Conservation (phyloP, 2,888 invertebrate species). For the Athalia cordata region DNA sequence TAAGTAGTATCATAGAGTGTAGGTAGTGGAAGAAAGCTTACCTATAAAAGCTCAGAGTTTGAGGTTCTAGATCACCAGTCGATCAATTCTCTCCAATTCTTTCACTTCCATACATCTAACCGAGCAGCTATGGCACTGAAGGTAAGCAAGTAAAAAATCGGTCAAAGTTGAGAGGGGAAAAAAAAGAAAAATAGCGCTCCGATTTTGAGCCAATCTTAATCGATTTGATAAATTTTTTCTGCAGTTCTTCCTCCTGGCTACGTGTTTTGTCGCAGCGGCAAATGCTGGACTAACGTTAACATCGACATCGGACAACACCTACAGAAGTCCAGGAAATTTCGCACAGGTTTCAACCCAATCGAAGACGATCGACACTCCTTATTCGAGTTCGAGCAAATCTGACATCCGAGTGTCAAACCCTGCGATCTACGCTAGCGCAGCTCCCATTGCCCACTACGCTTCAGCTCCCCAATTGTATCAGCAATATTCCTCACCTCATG, state of each 20-base stretch:
- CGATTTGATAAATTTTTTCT: not conserved
- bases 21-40: constrained; percentile 28
- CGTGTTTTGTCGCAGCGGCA: constrained; percentile 26
- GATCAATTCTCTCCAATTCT: constrained; percentile 23
- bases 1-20: not conserved
- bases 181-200: not conserved
- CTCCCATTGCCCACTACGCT: constrained; percentile 45
- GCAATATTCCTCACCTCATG: constrained; percentile 37
- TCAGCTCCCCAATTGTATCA: constrained; percentile 39
- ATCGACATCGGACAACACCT: constrained; percentile 45
- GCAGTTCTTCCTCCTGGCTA: constrained; percentile 24
- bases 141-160: not conserved
- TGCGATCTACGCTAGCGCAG: constrained; percentile 47
- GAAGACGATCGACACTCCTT: constrained; percentile 43
- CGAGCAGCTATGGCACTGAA: constrained; percentile 25
- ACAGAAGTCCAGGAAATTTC: constrained; percentile 41
- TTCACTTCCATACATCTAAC: not conserved
- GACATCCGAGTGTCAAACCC: constrained; percentile 47
- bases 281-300: constrained; percentile 43
- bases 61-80: constrained; percentile 28
- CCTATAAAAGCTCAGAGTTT: constrained; percentile 22
- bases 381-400: constrained; percentile 44
- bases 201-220: not conserved
- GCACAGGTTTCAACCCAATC: constrained; percentile 47
- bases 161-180: not conserved